Percentiles rank a stretch among this genome's conserved stretches.
These are phyloP conservation scores for Crocallis elinguaria DNA, from an alignment of 2,888 invertebrate species.

Conservation along the genomic window DNA sequence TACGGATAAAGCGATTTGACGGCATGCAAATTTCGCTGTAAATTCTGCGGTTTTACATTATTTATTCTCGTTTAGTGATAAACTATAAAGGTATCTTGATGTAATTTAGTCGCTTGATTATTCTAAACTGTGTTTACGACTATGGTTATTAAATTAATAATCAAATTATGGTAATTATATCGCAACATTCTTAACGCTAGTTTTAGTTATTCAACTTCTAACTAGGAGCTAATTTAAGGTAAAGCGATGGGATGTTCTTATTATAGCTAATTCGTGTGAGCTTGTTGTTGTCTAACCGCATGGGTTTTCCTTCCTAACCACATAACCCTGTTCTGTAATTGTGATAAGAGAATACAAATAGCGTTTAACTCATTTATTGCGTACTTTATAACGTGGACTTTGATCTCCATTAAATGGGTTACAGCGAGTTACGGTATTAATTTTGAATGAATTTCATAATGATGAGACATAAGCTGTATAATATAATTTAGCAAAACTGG, in stretches of 20 bases:
- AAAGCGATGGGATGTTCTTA: background rate
- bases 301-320: background rate
- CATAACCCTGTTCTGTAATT: background rate
- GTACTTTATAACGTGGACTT: background rate
- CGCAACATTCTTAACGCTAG: too few species aligned
- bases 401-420: background rate
- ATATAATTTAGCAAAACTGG: too few species aligned
- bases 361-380: background rate
- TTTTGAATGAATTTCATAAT: too few species aligned
- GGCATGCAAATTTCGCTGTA: constrained; percentile 21
- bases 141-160: background rate
- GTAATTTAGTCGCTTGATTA: background rate
- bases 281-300: constrained; percentile 7
- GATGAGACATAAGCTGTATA: too few species aligned
- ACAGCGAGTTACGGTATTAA: too few species aligned
- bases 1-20: constrained; percentile 23
- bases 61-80: constrained; percentile 9
- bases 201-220: too few species aligned
- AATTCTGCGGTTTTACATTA: constrained; percentile 6
- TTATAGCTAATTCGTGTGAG: background rate
- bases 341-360: background rate
- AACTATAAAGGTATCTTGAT: constrained; percentile 1
- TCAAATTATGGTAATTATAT: too few species aligned
- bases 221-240: background rate
- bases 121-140: background rate